phyloP scores from a whole-genome alignment of 1,140 invertebrate species.

The Phenacoccus solenopsis region DNA sequence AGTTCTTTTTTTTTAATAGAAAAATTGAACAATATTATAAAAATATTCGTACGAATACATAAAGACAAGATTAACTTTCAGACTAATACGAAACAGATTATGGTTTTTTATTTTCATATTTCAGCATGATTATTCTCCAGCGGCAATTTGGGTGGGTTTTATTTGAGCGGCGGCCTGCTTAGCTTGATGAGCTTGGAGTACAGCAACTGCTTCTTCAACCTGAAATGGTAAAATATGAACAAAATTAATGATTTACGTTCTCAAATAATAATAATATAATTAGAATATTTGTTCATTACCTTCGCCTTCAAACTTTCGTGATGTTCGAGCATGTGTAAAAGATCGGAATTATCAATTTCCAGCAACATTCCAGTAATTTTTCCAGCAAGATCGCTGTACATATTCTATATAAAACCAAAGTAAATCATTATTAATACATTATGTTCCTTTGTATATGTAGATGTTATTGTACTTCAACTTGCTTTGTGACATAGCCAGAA shows the following conservation, averaged over 20 bases:
- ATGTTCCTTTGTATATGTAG: no score
- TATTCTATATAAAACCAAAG: constrained; percentile 43
- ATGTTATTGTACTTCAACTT: no score
- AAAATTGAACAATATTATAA: no score
- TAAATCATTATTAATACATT: no score
- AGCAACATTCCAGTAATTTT: constrained; percentile 99
- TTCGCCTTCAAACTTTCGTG: constrained; percentile 90
- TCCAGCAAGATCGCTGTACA: constrained; percentile 86
- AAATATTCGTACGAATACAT: no score
- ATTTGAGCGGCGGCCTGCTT: constrained; percentile 48
- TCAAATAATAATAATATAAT: neutral
- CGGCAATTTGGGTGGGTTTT: neutral
- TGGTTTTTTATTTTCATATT: no score
- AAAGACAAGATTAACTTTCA: no score
- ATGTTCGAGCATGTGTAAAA: constrained; percentile 97
- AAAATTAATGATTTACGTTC: neutral
- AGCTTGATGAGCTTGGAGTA: constrained; percentile 91
- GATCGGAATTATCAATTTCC: constrained; percentile 97
- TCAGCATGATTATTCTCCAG: constrained; percentile 8
- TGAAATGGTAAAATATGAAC: constrained; percentile 25
- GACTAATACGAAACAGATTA: no score
- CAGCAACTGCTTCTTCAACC: constrained; percentile 93
- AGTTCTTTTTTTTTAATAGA: no score
- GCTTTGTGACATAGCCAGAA: no score
- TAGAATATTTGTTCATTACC: constrained; percentile 33